phyloP scores from a whole-genome alignment of 2,888 invertebrate species.

The Microctonus aethiopoides region DNA sequence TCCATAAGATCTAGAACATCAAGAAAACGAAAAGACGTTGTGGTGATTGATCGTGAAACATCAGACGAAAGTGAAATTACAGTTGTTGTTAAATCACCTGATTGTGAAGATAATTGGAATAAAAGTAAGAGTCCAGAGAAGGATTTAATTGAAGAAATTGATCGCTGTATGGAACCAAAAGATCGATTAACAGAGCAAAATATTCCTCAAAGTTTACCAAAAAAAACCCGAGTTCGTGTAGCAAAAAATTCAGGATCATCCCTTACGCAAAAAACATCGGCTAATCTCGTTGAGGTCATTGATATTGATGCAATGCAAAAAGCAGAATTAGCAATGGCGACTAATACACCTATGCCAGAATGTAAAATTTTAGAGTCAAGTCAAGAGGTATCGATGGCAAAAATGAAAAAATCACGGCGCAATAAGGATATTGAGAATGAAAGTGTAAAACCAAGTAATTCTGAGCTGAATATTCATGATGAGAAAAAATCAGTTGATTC shows the following conservation, averaged over 20 bases:
- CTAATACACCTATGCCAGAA: conserved; percentile 43
- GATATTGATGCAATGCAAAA: conserved; percentile 59
- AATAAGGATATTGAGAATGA: conserved; percentile 44
- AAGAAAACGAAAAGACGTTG: conserved; percentile 51
- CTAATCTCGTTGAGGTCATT: conserved; percentile 54
- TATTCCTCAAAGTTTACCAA: conserved; percentile 40
- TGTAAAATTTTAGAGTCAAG: conserved; percentile 53
- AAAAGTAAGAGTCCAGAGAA: conserved; percentile 44
- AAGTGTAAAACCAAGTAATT: conserved; percentile 1
- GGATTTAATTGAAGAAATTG: conserved; percentile 45
- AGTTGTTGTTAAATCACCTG: conserved; percentile 48
- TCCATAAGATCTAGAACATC: conserved; percentile 31
- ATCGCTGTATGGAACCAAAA: conserved; percentile 40
- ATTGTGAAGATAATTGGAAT: conserved; percentile 43
- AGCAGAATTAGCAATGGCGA: conserved; percentile 48
- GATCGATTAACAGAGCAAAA: conserved; percentile 24
- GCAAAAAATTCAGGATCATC: conserved; percentile 13
- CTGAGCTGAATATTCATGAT: conserved; percentile 2
- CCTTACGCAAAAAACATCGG: conserved; percentile 34
- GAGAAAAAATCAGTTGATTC: conserved; percentile 25
- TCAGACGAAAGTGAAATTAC: conserved; percentile 47
- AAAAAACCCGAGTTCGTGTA: conserved; percentile 43
- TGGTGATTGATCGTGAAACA: conserved; percentile 50
- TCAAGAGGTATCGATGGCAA: conserved; percentile 39
- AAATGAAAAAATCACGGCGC: conserved; percentile 49